Percentiles rank a stretch among this genome's conserved stretches.
Conservation (phyloP, 2,888 invertebrate genomes). For the Agrotis clavis region DNA sequence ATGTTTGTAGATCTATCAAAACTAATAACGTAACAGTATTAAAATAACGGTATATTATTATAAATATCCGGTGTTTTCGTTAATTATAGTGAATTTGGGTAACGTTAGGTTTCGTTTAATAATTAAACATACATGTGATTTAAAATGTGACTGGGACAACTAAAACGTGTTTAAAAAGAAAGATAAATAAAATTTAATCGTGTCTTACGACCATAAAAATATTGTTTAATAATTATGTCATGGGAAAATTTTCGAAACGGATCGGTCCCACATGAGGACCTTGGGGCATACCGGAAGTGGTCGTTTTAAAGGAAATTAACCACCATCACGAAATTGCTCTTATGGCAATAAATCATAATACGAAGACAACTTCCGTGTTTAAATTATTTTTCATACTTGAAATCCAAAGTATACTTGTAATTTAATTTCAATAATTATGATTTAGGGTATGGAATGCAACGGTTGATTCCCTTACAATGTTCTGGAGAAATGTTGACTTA, state of each 20-base stretch:
- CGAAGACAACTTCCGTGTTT: conserved; percentile 1
- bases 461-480: not conserved
- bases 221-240: conserved; percentile 4
- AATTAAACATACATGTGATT: not conserved
- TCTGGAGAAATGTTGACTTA: not conserved
- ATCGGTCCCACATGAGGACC: conserved; percentile 34
- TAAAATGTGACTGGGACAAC: conserved; percentile 1
- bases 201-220: not conserved
- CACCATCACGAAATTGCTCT: conserved; percentile 29
- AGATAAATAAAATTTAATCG: not conserved
- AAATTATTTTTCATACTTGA: conserved; percentile 15
- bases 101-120: conserved; percentile 4
- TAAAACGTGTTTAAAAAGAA: not conserved
- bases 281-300: conserved; percentile 7
- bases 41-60: conserved; percentile 49
- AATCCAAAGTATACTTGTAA: conserved; percentile 11
- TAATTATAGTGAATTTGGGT: conserved; percentile 8
- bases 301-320: conserved; percentile 23
- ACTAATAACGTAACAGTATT: conserved; percentile 47
- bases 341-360: conserved; percentile 33
- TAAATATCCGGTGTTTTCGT: conserved; percentile 23
- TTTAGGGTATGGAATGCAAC: not conserved
- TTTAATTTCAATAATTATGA: not conserved
- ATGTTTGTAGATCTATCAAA: conserved; percentile 18
- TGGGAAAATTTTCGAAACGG: conserved; percentile 11